Base-by-base conservation (phyloP, 2,888 invertebrate species). In the Apoderus coryli region DNA sequence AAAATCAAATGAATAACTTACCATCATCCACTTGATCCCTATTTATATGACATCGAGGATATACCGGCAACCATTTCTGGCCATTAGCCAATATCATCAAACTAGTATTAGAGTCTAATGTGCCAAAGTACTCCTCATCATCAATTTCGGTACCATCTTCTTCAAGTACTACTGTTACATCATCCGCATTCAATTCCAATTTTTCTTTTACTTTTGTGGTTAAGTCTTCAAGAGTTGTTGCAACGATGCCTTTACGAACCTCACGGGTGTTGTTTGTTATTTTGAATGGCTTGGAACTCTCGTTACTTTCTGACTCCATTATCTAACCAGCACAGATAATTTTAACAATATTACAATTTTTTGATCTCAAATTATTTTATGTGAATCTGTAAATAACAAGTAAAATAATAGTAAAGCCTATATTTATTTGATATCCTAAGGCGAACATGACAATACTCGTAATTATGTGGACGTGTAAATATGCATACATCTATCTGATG, bases 131-230 rank as follows among this genome's bases (percentile, higher is more conserved):
- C 54, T 89, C 89, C 55, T 92, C 90, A 51, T 92, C 90, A 47
- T 92, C 90, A 28, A 92, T 82, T 64, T 92, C 90, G 1, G 92
- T 92, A 16, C 92, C 92, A 61, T 92, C 92, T 27, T 73, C 76
- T 55, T 92, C 92, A 43, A 92, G 62, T 22, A 88, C 89, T 34
- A 90, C 78, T 31, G 78, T 81, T 34, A 85, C 61, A 14, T 30
- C 31, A 15, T 36, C 30, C 41, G 72, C 70, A 39, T 65, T 64
- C 37, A 75, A 53, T 13, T 68, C 65, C 41, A 85, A 65, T 56
- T 82, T 80, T 48, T 76, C 77, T 29, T 76, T 69, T 31, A 80
- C 77, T 63, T 79, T 77, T 38, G 65, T 60, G 44, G 77, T 70
- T 49, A 86, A 66, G 52, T 85, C 85, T 51, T 79, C 75, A 27